Percentiles rank a stretch among this genome's conserved stretches.
These are phyloP conservation scores for Lates calcarifer DNA, from an alignment of 2,113 vertebrate genomes.

Conservation along the genomic window DNA sequence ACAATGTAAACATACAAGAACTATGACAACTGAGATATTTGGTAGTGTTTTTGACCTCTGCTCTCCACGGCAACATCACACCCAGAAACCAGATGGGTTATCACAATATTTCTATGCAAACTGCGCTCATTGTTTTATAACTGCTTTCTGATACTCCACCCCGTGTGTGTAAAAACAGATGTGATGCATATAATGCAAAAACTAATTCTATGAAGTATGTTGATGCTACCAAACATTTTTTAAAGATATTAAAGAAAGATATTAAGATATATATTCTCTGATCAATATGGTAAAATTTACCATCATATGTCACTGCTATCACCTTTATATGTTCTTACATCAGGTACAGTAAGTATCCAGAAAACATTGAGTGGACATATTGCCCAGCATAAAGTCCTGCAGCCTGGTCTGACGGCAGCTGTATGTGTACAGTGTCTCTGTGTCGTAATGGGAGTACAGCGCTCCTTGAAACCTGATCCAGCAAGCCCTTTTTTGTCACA, in stretches of 20 bases:
- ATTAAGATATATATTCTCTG: constrained; percentile 11
- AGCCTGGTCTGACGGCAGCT: constrained; percentile 97
- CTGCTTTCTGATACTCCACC: background rate
- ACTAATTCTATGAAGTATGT: constrained; percentile 7
- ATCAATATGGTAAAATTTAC: constrained; percentile 19
- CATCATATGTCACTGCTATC: background rate
- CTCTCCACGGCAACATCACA: background rate
- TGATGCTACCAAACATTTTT: background rate
- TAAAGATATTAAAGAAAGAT: too few species aligned
- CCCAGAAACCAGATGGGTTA: background rate
- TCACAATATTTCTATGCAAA: background rate
- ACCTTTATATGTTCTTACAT: constrained; percentile 85
- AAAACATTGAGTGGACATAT: constrained; percentile 97
- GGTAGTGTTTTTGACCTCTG: background rate
- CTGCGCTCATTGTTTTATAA: background rate
- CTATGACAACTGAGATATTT: constrained; percentile 22
- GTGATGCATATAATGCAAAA: constrained; percentile 10
- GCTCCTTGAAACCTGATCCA: constrained; percentile 97
- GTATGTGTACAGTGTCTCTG: constrained; percentile 93
- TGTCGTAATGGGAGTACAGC: constrained; percentile 91
- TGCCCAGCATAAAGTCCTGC: constrained; percentile 96
- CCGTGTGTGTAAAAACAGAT: constrained; percentile 25
- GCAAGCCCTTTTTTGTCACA: constrained; percentile 94
- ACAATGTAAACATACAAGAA: constrained; percentile 29
- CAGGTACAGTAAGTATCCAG: constrained; percentile 97